phyloP scores from a whole-genome alignment of 2,888 invertebrate species.

The Gisinianus flammeolus region DNA sequence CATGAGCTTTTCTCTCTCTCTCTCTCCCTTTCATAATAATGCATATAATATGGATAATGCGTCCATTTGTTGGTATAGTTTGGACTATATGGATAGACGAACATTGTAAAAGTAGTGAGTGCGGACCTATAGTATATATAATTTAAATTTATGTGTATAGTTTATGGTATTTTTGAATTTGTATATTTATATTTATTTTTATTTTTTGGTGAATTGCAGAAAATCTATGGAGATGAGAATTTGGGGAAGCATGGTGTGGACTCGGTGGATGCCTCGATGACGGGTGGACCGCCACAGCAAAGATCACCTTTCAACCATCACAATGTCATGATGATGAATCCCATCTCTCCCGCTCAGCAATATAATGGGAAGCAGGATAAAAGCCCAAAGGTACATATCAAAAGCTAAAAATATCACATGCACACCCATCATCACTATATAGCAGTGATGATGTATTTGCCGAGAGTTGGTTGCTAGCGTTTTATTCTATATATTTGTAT shows the following conservation, averaged over 20 bases:
- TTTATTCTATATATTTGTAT: not conserved
- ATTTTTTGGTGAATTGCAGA: conserved; percentile 45
- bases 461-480: not conserved
- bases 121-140: too few relatives aligned
- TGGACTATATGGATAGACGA: not conserved
- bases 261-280: conserved; percentile 47
- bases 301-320: conserved; percentile 53
- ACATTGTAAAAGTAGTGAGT: not conserved
- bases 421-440: too few relatives aligned
- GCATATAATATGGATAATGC: not conserved
- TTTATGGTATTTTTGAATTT: too few relatives aligned
- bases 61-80: too few relatives aligned
- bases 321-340: conserved; percentile 50
- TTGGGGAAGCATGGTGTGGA: conserved; percentile 45
- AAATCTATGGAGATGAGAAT: conserved; percentile 56
- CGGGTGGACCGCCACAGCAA: conserved; percentile 49
- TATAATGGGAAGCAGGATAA: conserved; percentile 55
- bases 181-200: not conserved
- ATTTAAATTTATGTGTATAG: too few relatives aligned
- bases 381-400: conserved; percentile 57
- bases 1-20: not conserved
- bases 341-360: conserved; percentile 40
- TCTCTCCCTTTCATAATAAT: not conserved
- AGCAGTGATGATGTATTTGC: too few relatives aligned
- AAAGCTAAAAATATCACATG: too few relatives aligned